Base-by-base conservation (phyloP, 2,888 invertebrate genomes). In the Uloborus plumipes region DNA sequence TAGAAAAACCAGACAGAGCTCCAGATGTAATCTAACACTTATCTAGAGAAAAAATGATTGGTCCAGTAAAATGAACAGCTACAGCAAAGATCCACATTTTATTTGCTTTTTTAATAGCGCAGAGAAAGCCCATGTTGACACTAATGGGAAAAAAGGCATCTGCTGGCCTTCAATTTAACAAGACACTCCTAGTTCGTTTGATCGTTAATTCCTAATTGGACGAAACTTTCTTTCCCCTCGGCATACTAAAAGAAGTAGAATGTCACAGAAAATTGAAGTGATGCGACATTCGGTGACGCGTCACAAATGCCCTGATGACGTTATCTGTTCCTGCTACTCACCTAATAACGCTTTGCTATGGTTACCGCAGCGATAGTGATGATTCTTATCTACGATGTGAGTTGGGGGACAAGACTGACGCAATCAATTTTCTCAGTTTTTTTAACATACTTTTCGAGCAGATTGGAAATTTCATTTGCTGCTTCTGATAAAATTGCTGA, bases 311-410 rank as follows among this genome's bases (percentile, higher is more conserved):
- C 55, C 11, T 47, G 59, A 73, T 64, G 74, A 59, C 74, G 69
- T 74, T 81, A 81, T 81, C 74, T 58, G 55, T 70, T 74, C 61
- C 51, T 74, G 50, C 49, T 64, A 64, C 80, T 69, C 80, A 74
- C 80, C 74, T 81, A 81, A 81, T 81, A 81, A 64, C 64, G 64
- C 65, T 81, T 81, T 81, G 80, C 80, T 81, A 74, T 81, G 80
- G 80, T 81, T 81, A 81, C 80, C 80, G 80, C 70, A 58, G 58
- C 51, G 74, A 81, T 81, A 81, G 20, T 71, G 71, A 51, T 55
- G 70, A 74, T 81, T 81, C 70, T 74, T 74, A 74, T 81, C 74
- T 16, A 16, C 26, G 26, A 31, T 16, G 16, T 31, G 26, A 31
- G 22, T 3, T 31, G 18, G 49, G 31, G 71, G 65, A 49, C 70